Conservation (phyloP, 1,140 invertebrate species). For the Hyles euphorbiae region DNA sequence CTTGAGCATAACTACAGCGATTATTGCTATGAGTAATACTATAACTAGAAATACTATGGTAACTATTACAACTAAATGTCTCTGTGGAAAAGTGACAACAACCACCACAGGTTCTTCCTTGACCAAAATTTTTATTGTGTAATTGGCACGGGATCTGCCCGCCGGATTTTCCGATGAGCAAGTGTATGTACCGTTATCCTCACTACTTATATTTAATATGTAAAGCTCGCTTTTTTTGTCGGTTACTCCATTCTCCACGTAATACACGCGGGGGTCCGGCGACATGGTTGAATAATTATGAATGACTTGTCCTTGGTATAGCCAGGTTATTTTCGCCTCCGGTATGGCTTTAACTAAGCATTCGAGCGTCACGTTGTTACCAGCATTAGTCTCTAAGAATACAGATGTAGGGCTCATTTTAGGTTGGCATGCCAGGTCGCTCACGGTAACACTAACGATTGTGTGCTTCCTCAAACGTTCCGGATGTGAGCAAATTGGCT, state of each 20-base stretch:
- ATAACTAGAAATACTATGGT: slow-evolving; percentile 78
- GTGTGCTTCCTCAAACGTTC: slow-evolving; percentile 78
- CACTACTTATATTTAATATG: slow-evolving; percentile 83
- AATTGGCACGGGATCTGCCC: slow-evolving; percentile 84
- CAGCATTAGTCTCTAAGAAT: slow-evolving; percentile 85
- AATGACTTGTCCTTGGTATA: slow-evolving; percentile 85
- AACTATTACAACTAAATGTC: slow-evolving; percentile 81
- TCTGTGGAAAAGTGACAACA: slow-evolving; percentile 79
- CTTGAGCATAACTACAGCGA: slow-evolving; percentile 78
- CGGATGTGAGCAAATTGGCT: slow-evolving; percentile 86
- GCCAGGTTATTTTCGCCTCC: slow-evolving; percentile 86
- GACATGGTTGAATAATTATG: slow-evolving; percentile 82
- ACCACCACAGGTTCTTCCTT: slow-evolving; percentile 82
- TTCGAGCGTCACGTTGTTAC: slow-evolving; percentile 85
- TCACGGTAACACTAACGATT: slow-evolving; percentile 81
- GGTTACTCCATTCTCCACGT: slow-evolving; percentile 80
- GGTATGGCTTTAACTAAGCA: slow-evolving; percentile 88
- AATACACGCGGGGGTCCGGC: slow-evolving; percentile 80
- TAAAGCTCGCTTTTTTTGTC: slow-evolving; percentile 86
- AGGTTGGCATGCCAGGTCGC: slow-evolving; percentile 89
- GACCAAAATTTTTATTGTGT: slow-evolving; percentile 83
- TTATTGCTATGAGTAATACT: slow-evolving; percentile 77
- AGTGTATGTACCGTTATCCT: slow-evolving; percentile 88
- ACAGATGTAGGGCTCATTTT: slow-evolving; percentile 82
- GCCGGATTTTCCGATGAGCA: slow-evolving; percentile 90